Evolutionary conservation across 2,113 vertebrate genomes (phyloP).

Genomic region (Paraplagusia blochii): DNA sequence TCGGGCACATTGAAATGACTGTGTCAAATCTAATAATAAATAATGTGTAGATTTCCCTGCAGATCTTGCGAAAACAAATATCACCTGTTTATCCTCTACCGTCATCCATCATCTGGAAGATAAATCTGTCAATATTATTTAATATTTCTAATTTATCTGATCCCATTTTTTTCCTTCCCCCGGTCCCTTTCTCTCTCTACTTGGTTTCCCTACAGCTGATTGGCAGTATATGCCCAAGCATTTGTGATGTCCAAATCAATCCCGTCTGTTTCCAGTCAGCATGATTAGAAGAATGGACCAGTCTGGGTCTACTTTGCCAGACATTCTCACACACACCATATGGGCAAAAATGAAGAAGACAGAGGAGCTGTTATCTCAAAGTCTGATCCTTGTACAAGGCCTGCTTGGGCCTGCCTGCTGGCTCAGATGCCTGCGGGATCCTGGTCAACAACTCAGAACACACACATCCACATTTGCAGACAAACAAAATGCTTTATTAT

Average conservation of each 20-base stretch:
- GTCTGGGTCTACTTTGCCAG: constrained; percentile 15
- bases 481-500: constrained; percentile 7
- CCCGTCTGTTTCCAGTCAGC: constrained; percentile 27
- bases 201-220: constrained; percentile 3
- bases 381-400: constrained; percentile 24
- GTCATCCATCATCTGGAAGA: constrained; percentile 1
- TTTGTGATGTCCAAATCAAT: constrained; percentile 22
- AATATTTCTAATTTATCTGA: constrained; percentile 1
- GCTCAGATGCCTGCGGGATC: constrained; percentile 24
- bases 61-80: constrained; percentile 12
- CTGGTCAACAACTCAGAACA: constrained; percentile 12
- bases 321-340: constrained; percentile 10
- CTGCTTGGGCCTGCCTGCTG: constrained; percentile 40
- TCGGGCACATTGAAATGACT: constrained; percentile 20
- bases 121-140: no score
- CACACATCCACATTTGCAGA: constrained; percentile 10
- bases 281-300: constrained; percentile 48
- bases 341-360: constrained; percentile 32
- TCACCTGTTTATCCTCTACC: constrained; percentile 10
- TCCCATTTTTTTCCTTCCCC: background rate
- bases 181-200: background rate
- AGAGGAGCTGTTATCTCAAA: constrained; percentile 21
- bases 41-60: constrained; percentile 11
- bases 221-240: constrained; percentile 17
- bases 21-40: constrained; percentile 42